Evolutionary conservation across 2,113 vertebrate genomes (phyloP), one percentile per base, ranked within the genome.

Genomic region (Meles meles): DNA sequence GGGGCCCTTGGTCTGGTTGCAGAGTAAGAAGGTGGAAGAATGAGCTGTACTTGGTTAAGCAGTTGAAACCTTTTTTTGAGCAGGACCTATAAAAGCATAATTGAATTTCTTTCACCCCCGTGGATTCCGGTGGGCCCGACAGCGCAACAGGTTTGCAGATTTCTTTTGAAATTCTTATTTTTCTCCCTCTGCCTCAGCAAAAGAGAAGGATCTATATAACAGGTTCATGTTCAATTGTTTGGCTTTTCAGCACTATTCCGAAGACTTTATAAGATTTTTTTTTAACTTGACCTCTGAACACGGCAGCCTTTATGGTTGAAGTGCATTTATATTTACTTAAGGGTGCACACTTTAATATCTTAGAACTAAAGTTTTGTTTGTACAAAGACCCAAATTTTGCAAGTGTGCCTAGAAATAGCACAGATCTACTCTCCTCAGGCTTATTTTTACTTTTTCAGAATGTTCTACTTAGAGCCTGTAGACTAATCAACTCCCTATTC

Each of bases 61-160:
- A 90, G 63, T 94, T 98, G 97, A 96, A 97, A 98, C 61, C 95
- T 94, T 74, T 98, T 98, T 98, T 89, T 97, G 59, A 98, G 77
- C 79, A 80, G 98, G 96, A 98, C 98, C 97, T 98, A 83, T 98
- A 96, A 97, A 97, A 89, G 31, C 93, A 6, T 96, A 98, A 97
- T 98, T 96, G 95, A 97, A 96, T 90, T 92, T 86, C 23, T 59
- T 96, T 97, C 80, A 55, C 86, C 92, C 95, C 98, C 11, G 94
- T 21, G 93, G 98, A 98, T 96, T 98, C 96, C 97, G 93, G 97
- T 98, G 97, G 97, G 88, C 98, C 96, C 90, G 93, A 87, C 98
- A 94, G 97, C 96, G 21, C 77, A 97, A 97, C 98, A 98, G 98
- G 97, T 98, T 98, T 98, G 99, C 98, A 88, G 96, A 96, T 74